Evolutionary conservation across 2,113 vertebrate genomes (phyloP), one percentile per base, ranked within the genome.

Genomic region (Zosterops japonicus): DNA sequence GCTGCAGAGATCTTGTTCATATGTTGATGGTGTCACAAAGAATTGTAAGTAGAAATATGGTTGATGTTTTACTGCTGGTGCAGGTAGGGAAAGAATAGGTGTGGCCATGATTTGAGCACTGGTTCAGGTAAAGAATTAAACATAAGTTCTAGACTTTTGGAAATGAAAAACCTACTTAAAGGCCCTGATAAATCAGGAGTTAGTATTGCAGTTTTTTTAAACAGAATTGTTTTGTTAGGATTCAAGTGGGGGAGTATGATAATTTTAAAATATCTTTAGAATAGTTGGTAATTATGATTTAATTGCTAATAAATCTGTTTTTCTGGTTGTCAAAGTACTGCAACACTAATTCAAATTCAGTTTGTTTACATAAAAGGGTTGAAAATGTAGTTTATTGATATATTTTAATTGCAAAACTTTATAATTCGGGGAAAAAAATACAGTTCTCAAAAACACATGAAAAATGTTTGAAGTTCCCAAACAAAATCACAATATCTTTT

Each of bases 381-480:
- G 27, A 89, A 86, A 55, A 65, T 50, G n/a, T 12, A 4, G 3
- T 41, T 47, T 78, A 47, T 59, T 39, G 27, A 24, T 35, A 11
- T n/a, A 18, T 70, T 68, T 39, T 31, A 42, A 21, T 56, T 82
- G 29, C 23, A 76, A 82, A 63, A 1, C 1, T 8, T 60, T 77
- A 39, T 76, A 55, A 31, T 42, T 42, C 35, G 10, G 20, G 8
- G 36, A 39, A 4, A 42, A 46, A 55, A n/a, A 39, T 2, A 12
- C 7, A 36, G 2, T 33, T 50, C 5, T 80, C 4, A 42, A 53
- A 42, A 29, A 27, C 8, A 47, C 4, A 21, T 4, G 16, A 56
- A 44, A 55, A 35, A 11, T 6, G 0, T 16, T 52, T 57, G 6
- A 61, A 74, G 12, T 23, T 6, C 0, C 14, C n/a, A 46, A 56